Evolutionary conservation across 2,113 vertebrate species (phyloP).

Genomic region (Zosterops pallidus): DNA sequence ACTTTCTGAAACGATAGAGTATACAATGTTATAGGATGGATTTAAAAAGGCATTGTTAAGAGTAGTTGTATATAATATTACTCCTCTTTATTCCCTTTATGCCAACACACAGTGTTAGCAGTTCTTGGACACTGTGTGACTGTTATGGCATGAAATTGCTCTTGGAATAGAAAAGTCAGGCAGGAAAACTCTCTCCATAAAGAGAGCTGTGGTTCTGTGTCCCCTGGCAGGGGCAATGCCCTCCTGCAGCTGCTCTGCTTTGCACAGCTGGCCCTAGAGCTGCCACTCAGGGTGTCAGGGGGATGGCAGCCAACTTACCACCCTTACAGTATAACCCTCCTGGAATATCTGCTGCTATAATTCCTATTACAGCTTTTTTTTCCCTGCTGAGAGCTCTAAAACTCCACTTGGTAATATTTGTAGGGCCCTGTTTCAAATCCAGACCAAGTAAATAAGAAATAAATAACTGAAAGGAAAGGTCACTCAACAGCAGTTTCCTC

Average conservation of each 20-base stretch:
- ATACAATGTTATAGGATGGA: background rate
- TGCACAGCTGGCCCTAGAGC: background rate
- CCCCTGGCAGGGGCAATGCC: background rate
- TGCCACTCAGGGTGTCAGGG: background rate
- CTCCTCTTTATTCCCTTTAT: background rate
- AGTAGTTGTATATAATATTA: background rate
- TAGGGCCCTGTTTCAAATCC: background rate
- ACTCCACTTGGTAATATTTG: background rate
- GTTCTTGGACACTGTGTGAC: background rate
- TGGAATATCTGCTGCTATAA: background rate
- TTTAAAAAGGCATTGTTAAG: background rate
- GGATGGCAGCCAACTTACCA: rapidly evolving
- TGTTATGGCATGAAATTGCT: background rate
- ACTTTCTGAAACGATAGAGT: background rate
- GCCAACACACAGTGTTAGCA: background rate
- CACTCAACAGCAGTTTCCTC: background rate
- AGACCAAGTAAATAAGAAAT: background rate
- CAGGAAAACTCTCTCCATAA: background rate
- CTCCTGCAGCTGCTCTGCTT: background rate
- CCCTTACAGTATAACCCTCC: rapidly evolving
- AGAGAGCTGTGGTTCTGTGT: background rate
- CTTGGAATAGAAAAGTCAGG: background rate
- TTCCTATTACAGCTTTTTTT: background rate
- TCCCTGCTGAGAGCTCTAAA: background rate
- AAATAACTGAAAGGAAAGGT: background rate